Evolutionary conservation across 2,797 vertebrate genomes (phyloP), one percentile per base, ranked within the genome.

Genomic region (Rhadinocentrus ornatus): DNA sequence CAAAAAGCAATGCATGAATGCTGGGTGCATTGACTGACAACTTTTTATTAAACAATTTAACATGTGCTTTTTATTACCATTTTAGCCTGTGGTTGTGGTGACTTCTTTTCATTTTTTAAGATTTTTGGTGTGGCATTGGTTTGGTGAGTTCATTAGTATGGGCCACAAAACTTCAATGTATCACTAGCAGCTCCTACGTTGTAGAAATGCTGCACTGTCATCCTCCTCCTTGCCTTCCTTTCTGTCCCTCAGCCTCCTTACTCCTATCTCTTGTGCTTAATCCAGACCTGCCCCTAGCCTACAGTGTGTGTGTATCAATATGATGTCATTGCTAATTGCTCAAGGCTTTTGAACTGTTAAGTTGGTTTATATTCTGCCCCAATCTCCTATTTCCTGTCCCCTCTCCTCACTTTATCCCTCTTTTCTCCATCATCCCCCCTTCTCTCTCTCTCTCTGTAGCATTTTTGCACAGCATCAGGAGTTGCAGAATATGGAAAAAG

Each of bases 401-500:
- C 37, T 73, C 63, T 75, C 57, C 70, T 73, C 58, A 63, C 73
- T 77, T 68, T 24, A 76, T 71, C 67, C 69, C 59, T 62, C 66
- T 68, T 62, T 57, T 58, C 59, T 35, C 80, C 41, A 16, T 84
- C 67, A 62, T 79, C 63, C 76, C 73, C 52, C 32, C 73, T 27
- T 10, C 68, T 77, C 65, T 48, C 64, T 31, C 62, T 12, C 26
- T 27, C 69, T 27, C 58, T 69, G 66, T 77, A 71, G 60, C 64
- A n/a, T 87, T 86, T 87, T 79, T 86, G 69, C 78, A 81, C 63
- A 50, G 72, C 69, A 63, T 60, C 78, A 79, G 69, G 88, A 90
- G 66, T 86, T 91, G 91, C 93, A 91, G 91, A 93, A 80, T 83
- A 31, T 85, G 92, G 88, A 91, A 92, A 93, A 92, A 91, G 81